These are phyloP conservation scores for Samia ricini DNA, from an alignment of 1,140 invertebrate genomes.

Conservation along the genomic window DNA sequence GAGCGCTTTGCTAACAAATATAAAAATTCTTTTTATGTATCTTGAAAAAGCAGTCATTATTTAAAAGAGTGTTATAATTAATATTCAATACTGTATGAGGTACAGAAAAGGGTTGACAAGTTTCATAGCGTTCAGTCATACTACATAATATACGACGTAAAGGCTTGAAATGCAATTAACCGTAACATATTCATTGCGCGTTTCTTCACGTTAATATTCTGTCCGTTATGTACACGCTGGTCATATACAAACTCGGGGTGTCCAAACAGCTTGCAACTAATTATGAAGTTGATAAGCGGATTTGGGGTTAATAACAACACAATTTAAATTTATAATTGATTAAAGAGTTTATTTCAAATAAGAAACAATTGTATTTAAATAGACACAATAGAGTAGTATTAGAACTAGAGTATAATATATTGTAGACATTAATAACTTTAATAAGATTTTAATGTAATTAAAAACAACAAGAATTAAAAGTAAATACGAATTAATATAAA, in stretches of 20 bases:
- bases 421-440: no score
- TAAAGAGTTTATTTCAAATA: no score
- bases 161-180: neutral
- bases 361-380: no score
- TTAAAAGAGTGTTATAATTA: neutral
- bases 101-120: neutral
- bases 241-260: neutral
- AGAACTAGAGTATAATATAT: no score
- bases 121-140: neutral
- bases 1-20: neutral
- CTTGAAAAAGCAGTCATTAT: neutral
- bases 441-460: no score
- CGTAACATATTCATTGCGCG: neutral
- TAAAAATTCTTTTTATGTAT: neutral
- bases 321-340: no score
- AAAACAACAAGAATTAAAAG: no score
- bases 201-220: neutral
- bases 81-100: neutral
- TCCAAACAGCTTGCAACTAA: neutral
- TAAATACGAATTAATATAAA: no score
- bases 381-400: no score
- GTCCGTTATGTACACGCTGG: neutral
- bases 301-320: no score
- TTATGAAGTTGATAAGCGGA: neutral
- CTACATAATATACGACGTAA: neutral